Conservation (phyloP, 2,797 vertebrate species). For the Chaetodon trifasciatus region DNA sequence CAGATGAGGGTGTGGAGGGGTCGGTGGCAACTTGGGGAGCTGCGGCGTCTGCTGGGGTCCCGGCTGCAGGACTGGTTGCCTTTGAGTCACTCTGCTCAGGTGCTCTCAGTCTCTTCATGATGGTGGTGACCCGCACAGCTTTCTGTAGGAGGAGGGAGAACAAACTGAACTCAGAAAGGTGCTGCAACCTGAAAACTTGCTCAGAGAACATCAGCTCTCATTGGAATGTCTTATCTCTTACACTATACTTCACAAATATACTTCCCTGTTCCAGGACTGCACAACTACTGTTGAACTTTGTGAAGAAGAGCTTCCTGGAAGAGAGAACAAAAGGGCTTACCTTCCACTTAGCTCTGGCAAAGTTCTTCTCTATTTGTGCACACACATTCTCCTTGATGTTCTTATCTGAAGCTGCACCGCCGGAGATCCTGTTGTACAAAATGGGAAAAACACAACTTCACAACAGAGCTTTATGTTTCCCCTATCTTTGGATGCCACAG, state of each 20-base stretch:
- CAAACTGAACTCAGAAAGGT: not conserved
- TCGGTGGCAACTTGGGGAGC: constrained; percentile 73
- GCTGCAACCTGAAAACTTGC: not conserved
- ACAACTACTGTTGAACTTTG: not conserved
- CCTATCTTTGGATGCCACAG: constrained; percentile 13
- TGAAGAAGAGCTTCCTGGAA: constrained; percentile 20
- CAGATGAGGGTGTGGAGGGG: constrained; percentile 50
- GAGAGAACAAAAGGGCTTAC: constrained; percentile 75
- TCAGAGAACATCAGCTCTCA: constrained; percentile 4
- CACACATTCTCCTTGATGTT: constrained; percentile 99
- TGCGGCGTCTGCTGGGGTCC: constrained; percentile 59
- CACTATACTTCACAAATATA: not conserved
- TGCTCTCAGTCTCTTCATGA: constrained; percentile 95
- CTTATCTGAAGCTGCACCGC: constrained; percentile 97
- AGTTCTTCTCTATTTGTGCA: constrained; percentile 99
- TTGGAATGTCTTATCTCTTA: not conserved
- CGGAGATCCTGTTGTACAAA: constrained; percentile 91
- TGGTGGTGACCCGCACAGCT: constrained; percentile 96
- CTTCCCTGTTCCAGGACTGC: constrained; percentile 2
- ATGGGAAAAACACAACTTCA: constrained; percentile 39
- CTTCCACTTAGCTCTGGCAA: constrained; percentile 99
- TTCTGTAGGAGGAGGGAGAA: constrained; percentile 84
- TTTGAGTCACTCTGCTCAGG: constrained; percentile 88
- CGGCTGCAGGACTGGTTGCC: constrained; percentile 57
- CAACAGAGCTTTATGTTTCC: constrained; percentile 9